Evolutionary conservation across 30 jellyfish, hydroid and myxozoan species (phyloP).

Genomic region (Aurelia aurita): DNA sequence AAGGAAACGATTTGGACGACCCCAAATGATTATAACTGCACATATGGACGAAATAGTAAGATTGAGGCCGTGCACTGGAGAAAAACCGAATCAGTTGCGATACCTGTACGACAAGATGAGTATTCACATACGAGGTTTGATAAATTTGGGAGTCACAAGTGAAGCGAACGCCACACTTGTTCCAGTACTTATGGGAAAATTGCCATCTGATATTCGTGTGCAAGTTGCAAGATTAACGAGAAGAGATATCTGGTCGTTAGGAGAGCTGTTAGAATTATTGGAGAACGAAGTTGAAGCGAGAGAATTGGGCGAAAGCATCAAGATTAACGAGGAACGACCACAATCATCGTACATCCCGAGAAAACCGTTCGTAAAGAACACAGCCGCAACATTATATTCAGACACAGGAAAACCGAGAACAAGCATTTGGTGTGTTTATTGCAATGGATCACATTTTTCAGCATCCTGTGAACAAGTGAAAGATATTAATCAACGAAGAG

Average conservation of each 20-base stretch:
- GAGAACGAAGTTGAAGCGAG: neutral
- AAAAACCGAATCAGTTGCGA: neutral
- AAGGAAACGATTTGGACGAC: neutral
- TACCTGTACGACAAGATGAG: neutral
- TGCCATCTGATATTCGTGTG: slow-evolving; percentile 11
- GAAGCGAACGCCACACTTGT: neutral
- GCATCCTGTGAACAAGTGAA: no score
- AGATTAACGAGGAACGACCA: neutral
- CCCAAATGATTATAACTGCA: neutral
- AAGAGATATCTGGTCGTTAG: neutral
- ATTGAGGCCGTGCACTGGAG: neutral
- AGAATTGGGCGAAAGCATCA: neutral
- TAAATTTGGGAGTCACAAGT: neutral
- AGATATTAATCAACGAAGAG: no score
- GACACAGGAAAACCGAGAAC: no score
- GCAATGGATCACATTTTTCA: no score
- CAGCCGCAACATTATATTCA: no score
- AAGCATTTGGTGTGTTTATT: no score
- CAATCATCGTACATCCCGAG: no score
- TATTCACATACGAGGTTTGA: neutral
- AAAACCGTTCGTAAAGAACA: no score
- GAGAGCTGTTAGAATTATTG: neutral
- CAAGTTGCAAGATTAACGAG: neutral
- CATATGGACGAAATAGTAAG: slow-evolving; percentile 8
- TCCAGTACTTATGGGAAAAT: neutral